These are phyloP conservation scores for Drosophila lutescens DNA, from an alignment of 2,888 invertebrate genomes.

Conservation along the genomic window DNA sequence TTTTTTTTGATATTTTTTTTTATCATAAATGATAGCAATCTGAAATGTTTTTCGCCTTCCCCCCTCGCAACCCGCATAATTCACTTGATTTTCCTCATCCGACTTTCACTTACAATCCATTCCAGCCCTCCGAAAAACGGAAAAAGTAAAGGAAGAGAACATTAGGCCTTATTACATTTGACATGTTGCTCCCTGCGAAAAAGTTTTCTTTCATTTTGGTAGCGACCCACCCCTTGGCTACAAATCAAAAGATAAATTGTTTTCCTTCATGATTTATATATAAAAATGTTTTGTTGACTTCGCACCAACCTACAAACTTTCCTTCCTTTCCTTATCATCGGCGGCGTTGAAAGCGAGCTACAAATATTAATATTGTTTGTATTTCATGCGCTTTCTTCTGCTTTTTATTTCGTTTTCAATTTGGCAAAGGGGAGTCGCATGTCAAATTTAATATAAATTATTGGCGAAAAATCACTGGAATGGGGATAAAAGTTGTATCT, in stretches of 20 bases:
- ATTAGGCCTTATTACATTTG: constrained; percentile 71
- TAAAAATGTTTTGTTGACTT: constrained; percentile 56
- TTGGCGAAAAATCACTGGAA: constrained; percentile 24
- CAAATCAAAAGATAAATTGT: constrained; percentile 79
- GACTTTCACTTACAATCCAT: constrained; percentile 47
- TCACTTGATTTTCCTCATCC: constrained; percentile 45
- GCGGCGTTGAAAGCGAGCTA: constrained; percentile 56
- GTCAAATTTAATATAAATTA: constrained; percentile 66
- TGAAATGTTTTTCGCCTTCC: constrained; percentile 31
- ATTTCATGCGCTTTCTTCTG: constrained; percentile 45
- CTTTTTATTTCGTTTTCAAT: constrained; percentile 63
- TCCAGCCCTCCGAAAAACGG: constrained; percentile 10
- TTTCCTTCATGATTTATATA: constrained; percentile 78
- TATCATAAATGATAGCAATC: constrained; percentile 58
- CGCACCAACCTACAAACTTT: constrained; percentile 21
- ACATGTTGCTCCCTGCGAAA: constrained; percentile 62
- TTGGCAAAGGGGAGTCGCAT: constrained; percentile 39
- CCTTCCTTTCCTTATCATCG: constrained; percentile 51
- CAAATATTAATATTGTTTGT: constrained; percentile 74
- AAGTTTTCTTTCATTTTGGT: constrained; percentile 38
- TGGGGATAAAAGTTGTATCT: constrained; percentile 3
- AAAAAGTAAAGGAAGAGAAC: constrained; percentile 24
- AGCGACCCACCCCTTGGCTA: constrained; percentile 60
- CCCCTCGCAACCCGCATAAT: constrained; percentile 44
- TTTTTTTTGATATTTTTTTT: constrained; percentile 8